Base-by-base conservation (phyloP, 2,797 vertebrate species). In the Microtus obscurus region DNA sequence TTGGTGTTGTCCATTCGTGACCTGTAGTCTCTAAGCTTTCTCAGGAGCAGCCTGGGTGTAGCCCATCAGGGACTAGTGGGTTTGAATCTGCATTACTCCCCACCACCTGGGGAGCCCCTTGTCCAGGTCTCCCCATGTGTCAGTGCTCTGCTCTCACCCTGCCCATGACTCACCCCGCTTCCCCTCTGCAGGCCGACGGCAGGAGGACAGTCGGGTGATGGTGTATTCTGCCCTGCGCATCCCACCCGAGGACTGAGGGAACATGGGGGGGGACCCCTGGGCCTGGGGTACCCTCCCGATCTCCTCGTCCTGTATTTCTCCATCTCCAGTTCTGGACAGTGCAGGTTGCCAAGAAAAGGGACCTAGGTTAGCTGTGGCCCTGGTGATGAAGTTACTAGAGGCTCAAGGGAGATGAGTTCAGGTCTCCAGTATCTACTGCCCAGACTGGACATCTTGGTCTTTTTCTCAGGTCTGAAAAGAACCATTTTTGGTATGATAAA, bases 221-320 rank as follows among this genome's bases (percentile, higher is more conserved):
- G 97, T 98, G 92, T 98, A 98, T 97, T 98, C 98, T 4, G 98
- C 98, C 4, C 98, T 99, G 96, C 98, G 97, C 98, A 97, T 98
- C 93, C 98, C 98, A 85, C 96, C 87, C 2, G 98, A 98, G 97
- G 98, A 98, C 96, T 99, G 98, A 98, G 96, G 88, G 97, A 95
- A 93, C 97, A 77, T 93, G 94, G 96, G 97, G 97, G 97, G 92
- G 96, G 43, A 96, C 97, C 96, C 96, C 97, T 88, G 97, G 96
- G 97, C 95, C 96, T 96, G 96, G 95, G 93, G 96, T 95, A 73
- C 97, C 97, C 96, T 96, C 96, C 92, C 96, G 91, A 95, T 95
- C 95, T 97, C 96, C 97, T 97, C 95, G 89, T 92, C 83, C 95
- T 85, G 93, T 97, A 95, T 97, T 97, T 95, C 98, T 97, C 92